Evolutionary conservation across 2,113 vertebrate genomes (phyloP), one percentile per base, ranked within the genome.

Genomic region (Lagopus leucura): DNA sequence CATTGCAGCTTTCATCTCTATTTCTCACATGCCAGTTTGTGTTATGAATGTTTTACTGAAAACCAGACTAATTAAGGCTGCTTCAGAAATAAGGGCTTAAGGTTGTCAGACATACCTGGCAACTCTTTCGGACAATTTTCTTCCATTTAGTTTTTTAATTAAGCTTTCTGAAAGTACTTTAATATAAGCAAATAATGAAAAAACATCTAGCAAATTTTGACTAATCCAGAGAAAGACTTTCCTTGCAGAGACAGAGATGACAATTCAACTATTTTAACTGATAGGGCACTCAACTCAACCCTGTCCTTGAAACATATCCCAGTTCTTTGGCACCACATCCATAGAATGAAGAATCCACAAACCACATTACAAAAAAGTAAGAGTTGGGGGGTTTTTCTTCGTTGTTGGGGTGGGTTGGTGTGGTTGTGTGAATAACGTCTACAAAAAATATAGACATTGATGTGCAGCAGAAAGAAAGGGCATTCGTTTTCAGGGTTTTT

Each of bases 31-130:
- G 22, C 55, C 92, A 67, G 16, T 71, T 71, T 57, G 60, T 65
- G 67, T 91, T 80, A 74, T 14, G 50, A 89, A 43, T 24, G n/a
- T 58, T 82, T 54, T 67, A 76, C 52, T 87, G 52, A 76, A 64
- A 79, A 34, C 16, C 32, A 54, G 38, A 43, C 55, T 79, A 94
- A 95, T 90, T 87, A 82, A 57, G 34, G 38, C 48, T 64, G 52
- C 63, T 76, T 64, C 45, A 90, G 48, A 91, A 93, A 76, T 28
- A 28, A 82, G 58, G 57, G 36, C 18, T 75, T 50, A 75, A 61
- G 45, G 43, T 81, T 87, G 74, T 70, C 92, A 95, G 70, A 50
- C 71, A 47, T 32, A 75, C 54, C 88, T 84, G 61, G 81, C 61
- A 93, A 57, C 10, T 10, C n/a, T 60, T 61, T 19, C 36, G 88